Evolutionary conservation across 1,140 invertebrate genomes (phyloP), one percentile per base, ranked within the genome.

Genomic region (Holcopasites calliopsidis): DNA sequence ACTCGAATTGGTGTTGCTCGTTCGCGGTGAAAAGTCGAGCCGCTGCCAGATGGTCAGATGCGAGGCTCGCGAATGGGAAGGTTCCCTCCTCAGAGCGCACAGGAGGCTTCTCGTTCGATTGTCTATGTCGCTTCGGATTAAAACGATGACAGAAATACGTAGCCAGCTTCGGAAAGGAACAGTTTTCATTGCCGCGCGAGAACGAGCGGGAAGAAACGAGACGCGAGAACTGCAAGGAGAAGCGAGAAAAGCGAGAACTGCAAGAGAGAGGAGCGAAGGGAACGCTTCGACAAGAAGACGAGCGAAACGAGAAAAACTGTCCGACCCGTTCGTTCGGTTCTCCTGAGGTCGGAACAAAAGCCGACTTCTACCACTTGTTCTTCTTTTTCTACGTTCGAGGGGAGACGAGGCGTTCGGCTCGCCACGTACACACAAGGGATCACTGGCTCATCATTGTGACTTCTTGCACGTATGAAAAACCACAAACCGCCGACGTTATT

Each of bases 391-490:
- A 47, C 54, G 64, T 72, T 47, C 58, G n/a, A n/a, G n/a, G n/a
- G 38, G 57, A 60, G 57, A 50, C 60, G 54, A 52, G 70, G 52
- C 76, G 64, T 83, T 84, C 42, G 72, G 72, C 66, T 71, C 55
- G 64, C 66, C 61, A 65, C 60, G 68, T 75, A 79, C 57, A 7
- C 38, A 18, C 44, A n/a, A 72, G 26, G 71, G 58, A 82, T 85
- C 83, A 54, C 62, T 84, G 66, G 71, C 81, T 60, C 75, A 69
- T 69, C 73, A 85, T 85, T 85, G 80, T 84, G 76, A 85, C 83
- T 85, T 84, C 83, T 85, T 80, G 83, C 83, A 85, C 83, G 83
- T 85, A 85, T 85, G 83, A 85, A 85, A 85, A 85, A 85, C 83
- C 83, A 85, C 83, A 85, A 85, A 85, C 83, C 83, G 74, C 83